Evolutionary conservation across 37 sponge, comb jelly and placozoan species (phyloP), one percentile per base, ranked within the genome.

Genomic region (Petrosia ficiformis): DNA sequence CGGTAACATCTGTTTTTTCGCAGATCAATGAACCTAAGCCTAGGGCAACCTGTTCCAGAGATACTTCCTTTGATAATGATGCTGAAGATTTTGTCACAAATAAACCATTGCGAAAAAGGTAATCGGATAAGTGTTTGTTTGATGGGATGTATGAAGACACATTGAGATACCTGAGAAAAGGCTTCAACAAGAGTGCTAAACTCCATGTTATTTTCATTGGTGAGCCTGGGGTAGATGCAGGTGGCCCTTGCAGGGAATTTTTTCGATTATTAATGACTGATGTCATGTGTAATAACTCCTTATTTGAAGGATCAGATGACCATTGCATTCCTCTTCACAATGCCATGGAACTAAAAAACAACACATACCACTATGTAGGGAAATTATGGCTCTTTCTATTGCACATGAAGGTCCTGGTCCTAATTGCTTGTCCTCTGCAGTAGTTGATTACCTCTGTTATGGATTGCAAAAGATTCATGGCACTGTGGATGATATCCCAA

Each of bases 341-440:
- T 61, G 63, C n/a, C 28, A n/a, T 61, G 6, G 63, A 11, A 22
- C 26, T 61, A 61, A n/a, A 61, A 29, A 11, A 61, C 5, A 11
- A 22, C 6, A 61, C 63, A 26, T 61, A 61, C 26, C 11, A 61
- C 28, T 61, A n/a, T n/a, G 5, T 79, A 48, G 80, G 80, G 25
- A 57, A 35, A 80, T 73, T 42, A 39, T 81, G 6, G 65, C 74
- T 3, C 36, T 65, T 31, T 54, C 57, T 14, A 31, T 81, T 29
- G 29, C 73, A 2, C 73, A 81, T 37, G 82, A 74, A 42, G 82
- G 82, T 21, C 67, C 58, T 10, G 59, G 74, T 33, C 82, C 82
- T 32, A 30, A 42, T 1, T 78, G 79, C 36, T 67, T 78, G 61
- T 78, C 79, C 2, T 16, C 42, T 1, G 58, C 79, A 29, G 58